Evolutionary conservation across 2,113 vertebrate genomes (phyloP).

Genomic region (Ochotona princeps): DNA sequence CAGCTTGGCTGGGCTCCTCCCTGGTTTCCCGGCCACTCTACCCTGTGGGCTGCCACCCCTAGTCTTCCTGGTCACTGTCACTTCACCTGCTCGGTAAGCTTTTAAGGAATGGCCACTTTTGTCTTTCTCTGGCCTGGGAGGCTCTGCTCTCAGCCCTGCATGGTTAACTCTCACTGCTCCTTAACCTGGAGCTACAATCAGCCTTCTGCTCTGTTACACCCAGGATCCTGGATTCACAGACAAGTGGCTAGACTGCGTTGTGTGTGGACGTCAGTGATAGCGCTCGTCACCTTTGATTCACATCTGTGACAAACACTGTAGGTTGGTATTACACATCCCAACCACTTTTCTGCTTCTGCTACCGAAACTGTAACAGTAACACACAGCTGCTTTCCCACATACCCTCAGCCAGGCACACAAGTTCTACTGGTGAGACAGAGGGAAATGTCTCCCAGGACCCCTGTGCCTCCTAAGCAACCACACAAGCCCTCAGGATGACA

Average conservation of each 20-base stretch:
- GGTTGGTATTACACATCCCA: conserved; percentile 2
- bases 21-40: background rate
- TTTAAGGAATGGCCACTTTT: background rate
- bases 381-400: background rate
- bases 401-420: background rate
- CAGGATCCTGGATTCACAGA: background rate
- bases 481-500: background rate
- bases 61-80: background rate
- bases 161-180: background rate
- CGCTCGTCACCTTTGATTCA: background rate
- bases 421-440: background rate
- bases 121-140: background rate
- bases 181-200: background rate
- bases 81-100: background rate
- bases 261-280: background rate
- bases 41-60: background rate
- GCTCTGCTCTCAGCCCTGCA: too few species aligned
- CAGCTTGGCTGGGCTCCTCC: background rate
- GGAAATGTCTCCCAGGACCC: background rate
- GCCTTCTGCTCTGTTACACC: background rate
- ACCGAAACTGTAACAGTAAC: conserved; percentile 6
- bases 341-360: background rate
- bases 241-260: background rate
- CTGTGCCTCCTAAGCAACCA: background rate
- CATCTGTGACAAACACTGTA: background rate